phyloP scores from a whole-genome alignment of 1,140 invertebrate genomes.

The Scaptomyza hsui region DNA sequence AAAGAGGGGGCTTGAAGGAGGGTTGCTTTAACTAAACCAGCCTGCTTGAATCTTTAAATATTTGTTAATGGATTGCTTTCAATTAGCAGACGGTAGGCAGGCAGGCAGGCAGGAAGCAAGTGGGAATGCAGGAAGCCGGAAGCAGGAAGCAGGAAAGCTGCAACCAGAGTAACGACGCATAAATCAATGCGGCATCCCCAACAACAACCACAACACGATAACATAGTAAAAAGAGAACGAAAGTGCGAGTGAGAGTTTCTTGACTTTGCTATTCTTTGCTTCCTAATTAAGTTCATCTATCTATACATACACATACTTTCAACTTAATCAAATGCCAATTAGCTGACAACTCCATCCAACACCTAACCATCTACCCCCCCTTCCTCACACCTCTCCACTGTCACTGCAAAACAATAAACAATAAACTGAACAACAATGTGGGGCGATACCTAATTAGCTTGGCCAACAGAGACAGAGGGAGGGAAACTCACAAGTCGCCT shows the following conservation, averaged over 20 bases:
- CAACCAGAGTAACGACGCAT: slow-evolving; percentile 19
- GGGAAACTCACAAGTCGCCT: background rate
- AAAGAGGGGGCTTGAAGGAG: background rate
- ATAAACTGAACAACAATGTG: slow-evolving; percentile 27
- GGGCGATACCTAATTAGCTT: slow-evolving; percentile 34
- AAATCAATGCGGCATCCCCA: slow-evolving; percentile 33
- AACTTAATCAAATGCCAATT: slow-evolving; percentile 53
- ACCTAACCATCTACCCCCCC: background rate
- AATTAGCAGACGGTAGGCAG: slow-evolving; percentile 18
- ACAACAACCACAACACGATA: too few relatives aligned
- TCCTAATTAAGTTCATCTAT: slow-evolving; percentile 34
- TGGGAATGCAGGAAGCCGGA: background rate
- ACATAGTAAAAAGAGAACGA: too few relatives aligned
- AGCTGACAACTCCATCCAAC: slow-evolving; percentile 20
- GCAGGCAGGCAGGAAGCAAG: slow-evolving; percentile 5
- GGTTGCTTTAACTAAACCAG: background rate
- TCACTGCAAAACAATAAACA: slow-evolving; percentile 13
- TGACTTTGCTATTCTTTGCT: too few relatives aligned
- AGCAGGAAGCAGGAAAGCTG: slow-evolving; percentile 18
- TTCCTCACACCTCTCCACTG: background rate
- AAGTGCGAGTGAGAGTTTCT: background rate
- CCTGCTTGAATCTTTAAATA: slow-evolving; percentile 36
- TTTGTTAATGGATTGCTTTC: slow-evolving; percentile 46
- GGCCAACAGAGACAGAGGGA: too few relatives aligned
- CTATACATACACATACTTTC: slow-evolving; percentile 14